Base-by-base conservation (phyloP, 2,888 invertebrate genomes). In the Callinectes sapidus region DNA sequence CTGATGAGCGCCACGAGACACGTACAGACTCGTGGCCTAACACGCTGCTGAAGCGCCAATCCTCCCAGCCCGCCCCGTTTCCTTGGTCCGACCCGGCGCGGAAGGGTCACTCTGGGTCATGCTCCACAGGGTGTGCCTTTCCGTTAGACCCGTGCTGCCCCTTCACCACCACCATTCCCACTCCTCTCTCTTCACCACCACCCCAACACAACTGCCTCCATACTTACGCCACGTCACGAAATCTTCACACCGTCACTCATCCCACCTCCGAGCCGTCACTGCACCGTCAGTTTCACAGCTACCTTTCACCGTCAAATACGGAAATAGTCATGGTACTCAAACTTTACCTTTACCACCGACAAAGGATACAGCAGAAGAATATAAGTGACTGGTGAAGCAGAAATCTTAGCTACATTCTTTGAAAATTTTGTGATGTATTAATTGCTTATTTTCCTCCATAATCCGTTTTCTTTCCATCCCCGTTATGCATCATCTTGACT, bases 51-150 rank as follows among this genome's bases (percentile, higher is more conserved):
- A 14, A 32, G 88, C 55, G 13, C 55, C 54, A 28, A 10, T 55
- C 32, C 16, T 2, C 16, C 28, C 32, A 35, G 8, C 42, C 8
- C 42, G 42, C 42, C 48, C 3, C 55, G 87, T 87, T 32, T 55
- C 87, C 61, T 16, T 55, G 35, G 81, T 1, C 81, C 32, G 81
- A 16, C 32, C 35, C 55, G 55, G 55, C 87, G 55, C 87, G 55
- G 87, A 88, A 88, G 87, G 87, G 87, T 88, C 87, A 88, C 39
- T 55, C 32, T 23, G 87, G 88, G 88, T 88, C 88, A 88, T 32
- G 88, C 23, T 88, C 88, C 32, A 32, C 81, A 81, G 81, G 81
- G 32, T 81, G 81, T 81, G 81, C 81, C 81, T 81, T 55, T 48
- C 61, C 88, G 54, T 61, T 35, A 32, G 54, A 35, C 88, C 18